Percentiles rank a stretch among this genome's conserved stretches.
Conservation (phyloP, 2,797 vertebrate genomes). For the Sebastiscus albofasciatus region DNA sequence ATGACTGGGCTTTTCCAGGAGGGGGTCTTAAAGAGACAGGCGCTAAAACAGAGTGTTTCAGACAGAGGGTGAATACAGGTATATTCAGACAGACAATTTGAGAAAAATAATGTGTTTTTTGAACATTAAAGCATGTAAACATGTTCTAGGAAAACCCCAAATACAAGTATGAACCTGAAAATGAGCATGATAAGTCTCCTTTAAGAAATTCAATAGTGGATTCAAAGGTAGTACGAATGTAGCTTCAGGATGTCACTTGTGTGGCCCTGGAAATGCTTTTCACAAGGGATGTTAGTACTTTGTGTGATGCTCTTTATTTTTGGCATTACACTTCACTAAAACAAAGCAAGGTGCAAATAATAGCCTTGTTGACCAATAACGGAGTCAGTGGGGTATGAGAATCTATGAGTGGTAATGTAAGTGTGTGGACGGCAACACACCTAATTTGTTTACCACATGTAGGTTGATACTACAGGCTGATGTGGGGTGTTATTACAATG, state of each 20-base stretch:
- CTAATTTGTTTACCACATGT: neutral
- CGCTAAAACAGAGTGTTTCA: neutral
- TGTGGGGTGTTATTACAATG: neutral
- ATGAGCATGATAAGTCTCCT: neutral
- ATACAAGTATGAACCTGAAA: neutral
- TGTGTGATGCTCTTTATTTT: neutral
- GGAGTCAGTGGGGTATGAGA: neutral
- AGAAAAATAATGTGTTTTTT: neutral
- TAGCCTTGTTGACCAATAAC: neutral
- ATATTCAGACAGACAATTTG: neutral
- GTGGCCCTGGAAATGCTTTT: neutral
- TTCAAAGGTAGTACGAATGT: neutral
- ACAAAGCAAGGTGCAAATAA: neutral
- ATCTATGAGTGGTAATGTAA: neutral
- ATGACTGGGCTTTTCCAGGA: no score
- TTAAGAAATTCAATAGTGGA: conserved; percentile 5
- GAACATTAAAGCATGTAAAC: neutral
- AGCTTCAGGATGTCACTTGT: conserved; percentile 5
- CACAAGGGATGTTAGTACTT: neutral
- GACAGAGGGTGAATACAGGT: neutral
- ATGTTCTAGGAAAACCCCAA: neutral
- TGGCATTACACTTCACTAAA: neutral
- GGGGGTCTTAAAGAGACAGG: neutral
- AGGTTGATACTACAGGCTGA: neutral
- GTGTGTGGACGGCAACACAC: neutral